A percentile compares a stretch with the other conserved stretches of the same genome.
Conservation (phyloP, 1,140 invertebrate genomes). For the Saccostrea cuccullata region DNA sequence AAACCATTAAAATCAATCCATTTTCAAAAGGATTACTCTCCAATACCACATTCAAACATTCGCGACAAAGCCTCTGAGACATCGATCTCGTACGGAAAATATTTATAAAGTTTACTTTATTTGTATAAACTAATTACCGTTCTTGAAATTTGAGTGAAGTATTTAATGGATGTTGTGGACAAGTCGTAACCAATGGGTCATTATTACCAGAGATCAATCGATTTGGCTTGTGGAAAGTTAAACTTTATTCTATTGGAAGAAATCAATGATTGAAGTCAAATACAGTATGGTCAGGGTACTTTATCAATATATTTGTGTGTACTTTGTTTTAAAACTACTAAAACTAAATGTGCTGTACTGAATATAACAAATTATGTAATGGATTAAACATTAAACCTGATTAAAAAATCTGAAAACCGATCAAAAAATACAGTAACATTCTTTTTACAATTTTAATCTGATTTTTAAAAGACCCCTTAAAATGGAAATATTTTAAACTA, state of each 20-base stretch:
- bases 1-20: neutral
- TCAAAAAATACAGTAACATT: too few relatives aligned
- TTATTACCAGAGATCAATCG: neutral
- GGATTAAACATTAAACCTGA: too few relatives aligned
- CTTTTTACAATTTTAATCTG: too few relatives aligned
- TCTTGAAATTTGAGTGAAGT: slow-evolving; percentile 9
- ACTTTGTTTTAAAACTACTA: too few relatives aligned
- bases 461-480: too few relatives aligned
- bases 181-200: neutral
- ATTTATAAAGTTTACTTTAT: slow-evolving; percentile 22
- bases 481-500: too few relatives aligned
- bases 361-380: too few relatives aligned
- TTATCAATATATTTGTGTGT: neutral
- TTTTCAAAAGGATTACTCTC: slow-evolving; percentile 9
- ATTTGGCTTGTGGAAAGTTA: neutral
- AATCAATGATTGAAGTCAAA: neutral
- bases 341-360: too few relatives aligned
- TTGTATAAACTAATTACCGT: slow-evolving; percentile 32
- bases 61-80: neutral
- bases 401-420: too few relatives aligned
- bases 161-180: neutral
- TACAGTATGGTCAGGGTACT: neutral
- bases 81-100: neutral
- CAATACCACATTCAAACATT: neutral
- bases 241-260: neutral